Evolutionary conservation across 92 coral and sea anemone genomes (phyloP).

Genomic region (Epizoanthus fatuus): DNA sequence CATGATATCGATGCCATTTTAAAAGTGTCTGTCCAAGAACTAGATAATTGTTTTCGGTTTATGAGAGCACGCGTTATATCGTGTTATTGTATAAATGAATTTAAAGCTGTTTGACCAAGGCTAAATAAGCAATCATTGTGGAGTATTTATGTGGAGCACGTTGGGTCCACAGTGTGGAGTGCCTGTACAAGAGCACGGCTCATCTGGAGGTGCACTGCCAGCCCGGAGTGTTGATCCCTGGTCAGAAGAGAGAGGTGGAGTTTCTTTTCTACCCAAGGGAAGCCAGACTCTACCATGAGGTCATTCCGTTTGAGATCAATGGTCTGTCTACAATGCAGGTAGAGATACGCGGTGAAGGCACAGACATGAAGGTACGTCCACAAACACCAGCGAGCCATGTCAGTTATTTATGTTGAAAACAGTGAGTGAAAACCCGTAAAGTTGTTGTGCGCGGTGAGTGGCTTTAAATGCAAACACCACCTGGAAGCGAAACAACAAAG

Average conservation of each 20-base stretch:
- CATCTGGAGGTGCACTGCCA: constrained; percentile 85
- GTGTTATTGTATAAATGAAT: no score
- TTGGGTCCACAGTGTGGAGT: constrained; percentile 76
- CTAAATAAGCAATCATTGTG: neutral
- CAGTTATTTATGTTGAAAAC: no score
- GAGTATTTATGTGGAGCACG: neutral
- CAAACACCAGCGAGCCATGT: neutral
- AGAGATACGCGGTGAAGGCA: constrained; percentile 92
- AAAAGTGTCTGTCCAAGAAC: no score
- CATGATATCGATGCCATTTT: no score
- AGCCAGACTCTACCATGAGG: constrained; percentile 85
- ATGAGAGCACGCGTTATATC: neutral
- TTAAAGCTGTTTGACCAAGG: no score
- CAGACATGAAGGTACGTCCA: constrained; percentile 93
- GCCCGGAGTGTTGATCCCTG: constrained; percentile 90
- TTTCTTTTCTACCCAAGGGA: constrained; percentile 95
- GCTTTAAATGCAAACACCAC: no score
- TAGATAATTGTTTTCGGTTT: neutral
- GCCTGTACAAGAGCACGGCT: constrained; percentile 88
- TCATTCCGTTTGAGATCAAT: constrained; percentile 96
- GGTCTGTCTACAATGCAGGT: constrained; percentile 97
- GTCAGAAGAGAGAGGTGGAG: constrained; percentile 79
- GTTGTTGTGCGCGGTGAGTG: no score
- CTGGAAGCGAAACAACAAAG: no score
- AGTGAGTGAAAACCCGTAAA: neutral